Evolutionary conservation across 1,140 invertebrate genomes (phyloP), one percentile per base, ranked within the genome.

Genomic region (Penaeus japonicus): DNA sequence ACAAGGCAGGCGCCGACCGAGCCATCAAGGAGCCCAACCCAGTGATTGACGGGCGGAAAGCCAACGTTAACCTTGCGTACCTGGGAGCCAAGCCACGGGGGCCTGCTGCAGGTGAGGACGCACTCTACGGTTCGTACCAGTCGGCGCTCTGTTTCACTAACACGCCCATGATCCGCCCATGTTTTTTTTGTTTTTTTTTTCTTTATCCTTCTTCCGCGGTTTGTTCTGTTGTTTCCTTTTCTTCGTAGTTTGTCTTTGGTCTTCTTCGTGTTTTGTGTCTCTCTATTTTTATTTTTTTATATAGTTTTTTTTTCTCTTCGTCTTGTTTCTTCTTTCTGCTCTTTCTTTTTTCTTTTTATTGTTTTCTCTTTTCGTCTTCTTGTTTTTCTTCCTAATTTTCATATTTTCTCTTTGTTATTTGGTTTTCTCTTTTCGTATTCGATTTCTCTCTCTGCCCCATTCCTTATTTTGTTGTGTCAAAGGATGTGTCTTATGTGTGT

Each of bases 1-100:
- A 99, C 92, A 94, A 96, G 91, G 95, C 96, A 65, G 96, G 97
- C 78, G 98, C 98, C 57, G 98, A 99, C 92, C 94, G 97, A 91
- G 98, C 98, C 27, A 98, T 97, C 93, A 98, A 99, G 93, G 98
- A 99, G 92, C 97, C 98, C 20, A 99, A 99, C 93, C 98, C 98
- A 30, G 98, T 99, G 93, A 99, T 99, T 92, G 98, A 99, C 93
- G 98, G 98, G 70, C 95, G 98, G 91, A 99, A 99, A 94, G 98
- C 98, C 39, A 99, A 99, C 93, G 98, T 99, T 39, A 99, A 99
- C 93, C 94, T 99, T 91, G 98, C 98, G 57, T 99, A 99, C 92
- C 94, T 99, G 86, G 98, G 98, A 91, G 98, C 98, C 39, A 99
- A 99, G 93, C 98, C 98, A 75, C 94, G 98, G 93, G 96, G 96